phyloP scores from a whole-genome alignment of 1,140 invertebrate species.

The Odontomachus brunneus region DNA sequence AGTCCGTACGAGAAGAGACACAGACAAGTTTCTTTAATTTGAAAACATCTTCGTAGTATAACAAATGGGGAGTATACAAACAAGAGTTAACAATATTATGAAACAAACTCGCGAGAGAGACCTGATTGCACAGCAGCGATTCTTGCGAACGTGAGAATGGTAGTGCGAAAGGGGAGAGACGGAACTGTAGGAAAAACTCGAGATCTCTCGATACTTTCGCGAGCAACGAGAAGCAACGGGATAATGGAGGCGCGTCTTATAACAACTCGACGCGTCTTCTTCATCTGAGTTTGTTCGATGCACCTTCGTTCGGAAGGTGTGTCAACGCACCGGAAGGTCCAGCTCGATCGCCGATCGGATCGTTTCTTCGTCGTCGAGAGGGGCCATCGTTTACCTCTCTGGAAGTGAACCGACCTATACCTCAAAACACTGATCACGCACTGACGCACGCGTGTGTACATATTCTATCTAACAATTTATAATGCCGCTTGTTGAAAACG shows the following conservation, averaged over 20 bases:
- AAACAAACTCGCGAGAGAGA: not conserved
- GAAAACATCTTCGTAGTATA: not conserved
- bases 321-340: not conserved
- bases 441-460: conserved; percentile 23
- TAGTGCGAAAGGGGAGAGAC: not conserved
- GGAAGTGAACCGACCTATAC: conserved; percentile 44
- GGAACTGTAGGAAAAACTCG: too few relatives aligned
- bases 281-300: too few relatives aligned
- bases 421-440: conserved; percentile 48
- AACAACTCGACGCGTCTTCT: not conserved
- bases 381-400: not conserved
- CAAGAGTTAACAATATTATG: not conserved
- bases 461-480: not conserved
- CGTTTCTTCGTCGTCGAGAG: conserved; percentile 15
- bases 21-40: not conserved
- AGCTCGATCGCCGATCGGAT: not conserved
- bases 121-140: not conserved
- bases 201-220: too few relatives aligned
- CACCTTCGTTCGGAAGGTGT: too few relatives aligned
- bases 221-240: too few relatives aligned
- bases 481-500: not conserved
- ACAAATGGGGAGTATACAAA: not conserved
- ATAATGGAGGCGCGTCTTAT: too few relatives aligned
- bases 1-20: not conserved
- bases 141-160: not conserved